Base-by-base conservation (phyloP, 23 tunicate genomes). In the Trididemnum nubilum region DNA sequence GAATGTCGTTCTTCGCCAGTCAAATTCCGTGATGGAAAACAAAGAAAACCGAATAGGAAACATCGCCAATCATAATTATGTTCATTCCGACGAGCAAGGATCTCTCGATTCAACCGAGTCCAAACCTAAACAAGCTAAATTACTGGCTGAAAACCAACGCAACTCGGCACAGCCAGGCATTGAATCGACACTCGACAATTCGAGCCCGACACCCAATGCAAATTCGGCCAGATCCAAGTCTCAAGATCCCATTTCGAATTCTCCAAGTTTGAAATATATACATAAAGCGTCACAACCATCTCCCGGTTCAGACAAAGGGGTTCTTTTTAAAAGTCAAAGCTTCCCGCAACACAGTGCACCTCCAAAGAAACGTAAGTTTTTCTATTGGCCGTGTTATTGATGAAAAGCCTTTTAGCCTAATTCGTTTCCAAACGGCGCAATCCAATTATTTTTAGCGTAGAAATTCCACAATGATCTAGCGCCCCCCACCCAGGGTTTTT, bases 91-190 rank as follows among this genome's bases (percentile, higher is more conserved):
- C 36, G 88, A 66, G 9, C 90, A 85, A 35, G 84, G 84, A 0
- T 93, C 98, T 24, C 74, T 93, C 1, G 98, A 93, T 33, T 87
- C 93, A 32, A 66, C 87, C 72, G 98, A 93, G 69, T 64, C 92
- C 9, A 88, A 83, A 59, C 98, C 98, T 0, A 93, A 93, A 37
- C 86, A 34, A 71, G 78, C 92, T 0, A 84, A 90, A 40, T 61
- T 87, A 23, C 52, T 34, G 33, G 79, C 34, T 0, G 49, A 76
- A 2, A 52, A 38, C 32, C 25, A 34, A 3, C 72, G 30, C 23
- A 81, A 81, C 77, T 51, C 85, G 36, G 64, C 85, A 23, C 61
- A 73, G 82, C 91, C 85, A 0, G 82, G 81, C 32, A 25, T 87
- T 34, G 25, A 58, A 4, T 3, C 5, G 15, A 64, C 9, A 0